Evolutionary conservation across 2,797 vertebrate species (phyloP), one percentile per base, ranked within the genome.

Genomic region (Phataginus tetradactyla): DNA sequence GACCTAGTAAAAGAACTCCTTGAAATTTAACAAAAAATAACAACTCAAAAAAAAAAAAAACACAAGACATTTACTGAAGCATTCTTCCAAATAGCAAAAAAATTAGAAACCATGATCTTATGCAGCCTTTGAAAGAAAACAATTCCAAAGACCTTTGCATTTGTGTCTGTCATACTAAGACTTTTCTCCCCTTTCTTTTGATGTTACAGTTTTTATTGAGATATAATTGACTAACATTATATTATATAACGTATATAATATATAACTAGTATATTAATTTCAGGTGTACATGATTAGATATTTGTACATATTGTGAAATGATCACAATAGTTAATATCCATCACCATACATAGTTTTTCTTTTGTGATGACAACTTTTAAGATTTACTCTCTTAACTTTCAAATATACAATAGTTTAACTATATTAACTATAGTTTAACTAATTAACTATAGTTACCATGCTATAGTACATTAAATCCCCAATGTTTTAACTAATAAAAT

Each of bases 1-100:
- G 37, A 96, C 29, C n/a, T 63, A 72, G 59, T 55, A 89, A 91
- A 64, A 78, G 39, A 57, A 93, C 27, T 88, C 18, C 51, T 61
- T 80, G 34, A 96, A 93, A 93, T 63, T 75, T 72, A 81, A 93
- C 25, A 86, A 83, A 86, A 96, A 68, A 61, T 4, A 39, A 34
- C 29, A 61, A 90, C 5, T 45, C 45, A 45, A 69, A 90, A 59
- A 79, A 59, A 90, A 92, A 92, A 91, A 79, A 61, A 95, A 84
- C 42, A 20, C 13, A 32, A 21, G 64, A 90, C 13, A 84, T 49
- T 94, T 80, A 92, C 69, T 63, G n/a, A 83, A 63, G 20, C 39
- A 87, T 69, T 78, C 83, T 78, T 84, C 71, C 66, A 42, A 85
- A 88, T 2, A 72, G 68, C 55, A 87, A 94, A 87, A 80, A 80